phyloP scores from a whole-genome alignment of 1,140 invertebrate species.

The Propsilocerus akamusi region DNA sequence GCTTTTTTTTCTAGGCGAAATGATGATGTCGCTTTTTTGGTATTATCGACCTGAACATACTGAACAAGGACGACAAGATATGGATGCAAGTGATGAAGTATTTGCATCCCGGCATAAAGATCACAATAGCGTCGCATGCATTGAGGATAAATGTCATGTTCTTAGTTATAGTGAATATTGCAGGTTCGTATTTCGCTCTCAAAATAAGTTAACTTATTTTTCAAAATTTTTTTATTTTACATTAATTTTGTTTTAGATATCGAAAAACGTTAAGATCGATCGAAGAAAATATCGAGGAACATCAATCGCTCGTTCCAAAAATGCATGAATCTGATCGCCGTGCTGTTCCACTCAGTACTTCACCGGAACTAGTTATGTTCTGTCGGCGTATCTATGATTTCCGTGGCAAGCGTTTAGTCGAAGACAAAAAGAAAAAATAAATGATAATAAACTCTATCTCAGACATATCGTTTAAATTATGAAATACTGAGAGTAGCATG shows the following conservation, averaged over 20 bases:
- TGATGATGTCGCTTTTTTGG: conserved; percentile 94
- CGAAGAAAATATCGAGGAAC: conserved; percentile 28
- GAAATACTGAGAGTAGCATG: too few species aligned
- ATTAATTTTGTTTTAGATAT: conserved; percentile 23
- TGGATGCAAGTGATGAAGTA: conserved; percentile 74
- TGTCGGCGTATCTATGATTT: conserved; percentile 91
- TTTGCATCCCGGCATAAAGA: conserved; percentile 90
- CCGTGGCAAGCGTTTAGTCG: conserved; percentile 59
- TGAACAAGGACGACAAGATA: conserved; percentile 58
- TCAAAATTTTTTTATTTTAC: not conserved
- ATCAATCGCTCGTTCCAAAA: conserved; percentile 16
- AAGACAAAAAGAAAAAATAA: conserved; percentile 28
- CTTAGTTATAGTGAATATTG: conserved; percentile 94
- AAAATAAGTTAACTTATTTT: not conserved
- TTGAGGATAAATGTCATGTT: conserved; percentile 95
- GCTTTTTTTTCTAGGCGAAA: conserved; percentile 49
- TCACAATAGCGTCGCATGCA: conserved; percentile 88
- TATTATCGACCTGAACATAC: conserved; percentile 96
- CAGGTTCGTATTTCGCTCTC: conserved; percentile 41
- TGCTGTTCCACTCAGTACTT: conserved; percentile 48
- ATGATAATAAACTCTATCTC: too few species aligned
- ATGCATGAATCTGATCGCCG: conserved; percentile 19
- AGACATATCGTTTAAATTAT: too few species aligned
- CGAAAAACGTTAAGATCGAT: conserved; percentile 31
- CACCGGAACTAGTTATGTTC: conserved; percentile 77